Evolutionary conservation across 2,888 invertebrate genomes (phyloP), one percentile per base, ranked within the genome.

Genomic region (Nymphalis urticae): DNA sequence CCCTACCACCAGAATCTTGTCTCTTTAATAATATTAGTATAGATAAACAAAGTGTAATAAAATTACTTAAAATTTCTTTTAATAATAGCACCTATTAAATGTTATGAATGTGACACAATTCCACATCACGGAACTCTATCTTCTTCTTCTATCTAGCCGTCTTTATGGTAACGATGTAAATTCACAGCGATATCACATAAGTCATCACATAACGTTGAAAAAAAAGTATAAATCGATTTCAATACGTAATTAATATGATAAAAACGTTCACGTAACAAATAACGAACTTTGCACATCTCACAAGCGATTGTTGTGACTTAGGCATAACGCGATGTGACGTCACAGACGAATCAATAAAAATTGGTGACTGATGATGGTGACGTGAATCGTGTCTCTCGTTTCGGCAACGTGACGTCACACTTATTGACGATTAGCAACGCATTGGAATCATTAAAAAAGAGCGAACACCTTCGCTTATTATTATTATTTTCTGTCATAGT

Each of bases 201-300:
- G 48, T 13, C 36, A 64, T 64, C 64, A 19, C 48, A 58, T 50
- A 64, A 56, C 48, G 36, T 36, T 21, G 16, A 13, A 21, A 64
- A 64, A 27, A 58, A 64, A 58, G 19, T 19, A 64, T 27, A 48
- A 58, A 48, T 48, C 48, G 58, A 65, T 58, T 42, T 42, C 36
- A 42, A n/a, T 42, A 58, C 58, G 58, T 58, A 58, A 58, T 58
- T 58, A 19, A 58, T n/a, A 42, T 19, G 58, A 66, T 48, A 48
- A 61, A 48, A 16, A 10, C 61, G 42, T 51, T 61, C 61, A 60
- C 48, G 48, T 47, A 65, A 65, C 27, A 10, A 7, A 42, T 65
- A 50, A 60, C 47, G 42, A 51, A 32, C 27, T 56, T 32, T 17
- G 7, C 32, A 64, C 48, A 60, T 60, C 65, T 60, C 32, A 56